These are phyloP conservation scores for Gonioctena quinquepunctata DNA, from an alignment of 1,140 invertebrate species.

Conservation along the genomic window DNA sequence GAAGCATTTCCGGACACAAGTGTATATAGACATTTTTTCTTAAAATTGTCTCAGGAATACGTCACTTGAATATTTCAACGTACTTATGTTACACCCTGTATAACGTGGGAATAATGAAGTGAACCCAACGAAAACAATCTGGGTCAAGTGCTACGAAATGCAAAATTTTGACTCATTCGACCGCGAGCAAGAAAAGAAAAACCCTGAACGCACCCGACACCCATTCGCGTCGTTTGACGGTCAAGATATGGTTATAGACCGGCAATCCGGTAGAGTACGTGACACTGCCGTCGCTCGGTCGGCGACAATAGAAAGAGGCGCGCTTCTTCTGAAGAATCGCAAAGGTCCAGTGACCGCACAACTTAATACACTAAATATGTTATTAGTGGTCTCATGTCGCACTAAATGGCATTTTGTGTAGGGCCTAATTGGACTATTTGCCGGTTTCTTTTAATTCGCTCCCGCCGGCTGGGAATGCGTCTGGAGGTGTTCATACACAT, in stretches of 20 bases:
- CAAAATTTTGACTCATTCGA: neutral
- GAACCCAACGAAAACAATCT: neutral
- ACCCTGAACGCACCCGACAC: constrained; percentile 34
- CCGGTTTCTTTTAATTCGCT: constrained; percentile 22
- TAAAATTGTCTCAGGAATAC: no score
- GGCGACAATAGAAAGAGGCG: constrained; percentile 18
- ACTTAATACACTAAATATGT: constrained; percentile 31
- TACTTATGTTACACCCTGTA: no score
- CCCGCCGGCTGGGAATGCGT: constrained; percentile 30
- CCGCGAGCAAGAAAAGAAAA: constrained; percentile 23
- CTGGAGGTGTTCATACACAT: constrained; percentile 28
- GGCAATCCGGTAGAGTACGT: constrained; percentile 26
- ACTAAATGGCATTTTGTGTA: constrained; percentile 24
- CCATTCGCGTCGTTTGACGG: constrained; percentile 14
- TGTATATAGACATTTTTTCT: no score
- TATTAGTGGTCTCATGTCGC: constrained; percentile 27
- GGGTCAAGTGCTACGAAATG: neutral
- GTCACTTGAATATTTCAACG: no score
- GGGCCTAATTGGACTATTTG: constrained; percentile 31
- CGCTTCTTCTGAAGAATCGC: constrained; percentile 27
- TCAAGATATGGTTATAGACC: constrained; percentile 21
- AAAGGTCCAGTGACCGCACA: constrained; percentile 33
- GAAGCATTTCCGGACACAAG: no score
- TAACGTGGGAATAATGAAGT: neutral
- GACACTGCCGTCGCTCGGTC: constrained; percentile 23